Base-by-base conservation (phyloP, 2,888 invertebrate genomes). In the Diploptera punctata region DNA sequence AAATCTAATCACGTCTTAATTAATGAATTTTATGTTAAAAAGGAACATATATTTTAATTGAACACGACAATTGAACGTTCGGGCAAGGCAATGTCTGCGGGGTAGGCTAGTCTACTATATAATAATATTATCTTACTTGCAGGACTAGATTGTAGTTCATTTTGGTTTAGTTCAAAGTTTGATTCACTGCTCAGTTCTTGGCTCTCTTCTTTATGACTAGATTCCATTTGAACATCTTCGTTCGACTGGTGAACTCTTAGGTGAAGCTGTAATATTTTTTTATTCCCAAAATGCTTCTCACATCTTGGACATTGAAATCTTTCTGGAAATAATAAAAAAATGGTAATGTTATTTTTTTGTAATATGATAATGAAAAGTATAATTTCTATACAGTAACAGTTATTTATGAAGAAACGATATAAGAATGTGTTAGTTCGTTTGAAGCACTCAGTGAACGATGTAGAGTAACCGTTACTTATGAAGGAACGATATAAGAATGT, bases 191-290 rank as follows among this genome's bases (percentile, higher is more conserved):
- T 57, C 3, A 57, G 16, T n/a, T 31, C 0, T 19, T 29, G n/a
- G 13, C 16, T 16, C 31, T 31, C n/a, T 16, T n/a, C 57, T 57
- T 57, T n/a, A n/a, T 57, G 57, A 57, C 57, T 31, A 57, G 57
- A 4, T 57, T 57, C 29, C 1, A 29, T 3, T 0, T 10, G 26
- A 21, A 29, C 1, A 13, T 47, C 26, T 16, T n/a, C 67, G 21
- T 67, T 69, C n/a, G 68, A 70, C 29, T 74, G 72, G 69, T 77
- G 78, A 5, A 76, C 47, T 57, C 71, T 71, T 19, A 76, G 44
- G 62, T 77, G 78, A 18, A 77, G 71, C 44, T 76, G 76, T 9
- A 77, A 67, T 19, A 77, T 73, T 26, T 76, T 74, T 44, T 61
- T 65, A 21, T 77, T 70, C 4, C 76, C 76, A 72, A 77, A 78